Base-by-base conservation (phyloP, 2,797 vertebrate species). In the Acanthurus tractus region DNA sequence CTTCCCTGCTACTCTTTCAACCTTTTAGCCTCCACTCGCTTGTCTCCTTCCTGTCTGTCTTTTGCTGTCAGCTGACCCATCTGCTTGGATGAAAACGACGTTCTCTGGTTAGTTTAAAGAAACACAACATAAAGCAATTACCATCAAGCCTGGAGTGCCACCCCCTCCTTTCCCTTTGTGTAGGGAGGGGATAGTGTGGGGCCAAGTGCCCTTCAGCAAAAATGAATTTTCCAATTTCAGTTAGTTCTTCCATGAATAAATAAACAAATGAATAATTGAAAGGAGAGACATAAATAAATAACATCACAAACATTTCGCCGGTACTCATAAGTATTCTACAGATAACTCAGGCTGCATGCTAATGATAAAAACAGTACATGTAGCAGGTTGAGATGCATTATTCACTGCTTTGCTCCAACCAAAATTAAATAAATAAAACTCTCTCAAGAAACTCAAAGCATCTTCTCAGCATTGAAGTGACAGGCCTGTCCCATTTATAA, bases 241-340 rank as follows among this genome's bases (percentile, higher is more conserved):
- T 95, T 95, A 95, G 93, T 94, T 95, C 92, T 93, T 84, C 92
- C 93, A 96, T 95, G 95, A 96, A 96, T 96, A 96, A 96, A 96
- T 96, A 95, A 96, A 96, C 94, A 95, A 95, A 96, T 96, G 94
- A 96, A 96, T 96, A 96, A 96, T 95, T 96, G 94, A 96, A 94
- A 94, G 91, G 85, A 90, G 90, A 87, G 91, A 95, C 95, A 96
- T 96, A 95, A 96, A 96, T 96, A 96, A 96, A 96, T 96, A 95
- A 96, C 94, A 95, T 95, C 93, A 95, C 95, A 95, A 96, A 95
- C 94, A 96, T 95, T 95, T 94, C 86, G 36, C 91, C 82, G 74
- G 94, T 91, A 94, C 93, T 94, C 94, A 94, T 95, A 95, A 94
- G 94, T 91, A 95, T 95, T 94, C 90, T 89, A 91, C 88, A 94